Evolutionary conservation across 1,140 invertebrate genomes (phyloP), one percentile per base, ranked within the genome.

Genomic region (Mycetomoellerius zeteki): DNA sequence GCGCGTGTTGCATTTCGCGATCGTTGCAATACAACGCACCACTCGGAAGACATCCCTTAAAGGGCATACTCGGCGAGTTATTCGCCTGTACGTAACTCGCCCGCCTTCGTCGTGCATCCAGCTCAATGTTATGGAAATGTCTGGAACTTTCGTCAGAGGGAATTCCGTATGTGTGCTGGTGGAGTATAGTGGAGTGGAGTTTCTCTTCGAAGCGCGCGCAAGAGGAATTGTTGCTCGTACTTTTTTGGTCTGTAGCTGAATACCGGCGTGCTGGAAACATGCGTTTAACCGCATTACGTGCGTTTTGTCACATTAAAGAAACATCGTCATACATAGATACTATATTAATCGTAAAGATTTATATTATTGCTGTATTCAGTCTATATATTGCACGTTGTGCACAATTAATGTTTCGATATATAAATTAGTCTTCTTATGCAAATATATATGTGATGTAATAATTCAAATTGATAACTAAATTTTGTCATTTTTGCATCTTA

Each of bases 91-190:
- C 64, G 72, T 85, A 88, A 77, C 81, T 85, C 82, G 69, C n/a
- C 50, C 54, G 24, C 33, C 62, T 60, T 43, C 50, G 54, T 43
- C 54, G 21, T 16, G 27, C 60, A 84, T 85, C 47, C 64, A 60
- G 24, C 54, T 56, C 37, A 75, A 77, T 85, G 86, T 89, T 88
- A 88, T 85, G 86, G 80, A 88, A 89, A 88, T 85, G 62, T 27
- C 21, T 67, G 76, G 78, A 88, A 88, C 58, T 89, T 88, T 85
- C 58, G 27, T 77, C 24, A 73, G 21, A 64, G 72, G 43, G 52
- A 75, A 87, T 87, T 88, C 67, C 67, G 21, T 50, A 47, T 47
- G 80, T 73, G 77, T 19, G 58, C 33, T n/a, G 14, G n/a, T 27
- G 21, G 21, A 56, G 73, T 47, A 8, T 7, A 37, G 33, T n/a